A percentile compares a stretch with the other conserved stretches of the same genome.
phyloP scores from a whole-genome alignment of 2,113 vertebrate species.

The Silurus meridionalis region DNA sequence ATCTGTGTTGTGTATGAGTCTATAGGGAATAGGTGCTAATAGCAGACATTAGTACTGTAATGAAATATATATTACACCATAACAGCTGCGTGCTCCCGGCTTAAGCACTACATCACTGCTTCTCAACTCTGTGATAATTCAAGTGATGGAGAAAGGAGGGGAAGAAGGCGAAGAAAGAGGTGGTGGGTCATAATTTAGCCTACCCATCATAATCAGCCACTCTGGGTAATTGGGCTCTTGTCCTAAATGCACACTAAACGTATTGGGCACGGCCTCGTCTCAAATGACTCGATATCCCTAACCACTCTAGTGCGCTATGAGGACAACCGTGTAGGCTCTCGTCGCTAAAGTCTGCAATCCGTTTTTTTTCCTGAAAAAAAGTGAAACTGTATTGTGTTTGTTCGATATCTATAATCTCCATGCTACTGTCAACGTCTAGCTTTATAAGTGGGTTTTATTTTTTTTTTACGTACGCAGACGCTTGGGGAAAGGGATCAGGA shows the following conservation, averaged over 20 bases:
- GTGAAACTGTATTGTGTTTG: neutral
- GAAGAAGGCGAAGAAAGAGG: conserved; percentile 27
- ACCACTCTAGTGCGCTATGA: neutral
- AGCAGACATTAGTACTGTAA: conserved; percentile 82
- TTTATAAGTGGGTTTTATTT: neutral
- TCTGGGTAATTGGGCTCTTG: conserved; percentile 50
- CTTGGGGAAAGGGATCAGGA: neutral
- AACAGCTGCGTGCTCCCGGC: conserved; percentile 70
- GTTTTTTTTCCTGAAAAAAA: neutral
- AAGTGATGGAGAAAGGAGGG: conserved; percentile 66
- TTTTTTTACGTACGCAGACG: neutral
- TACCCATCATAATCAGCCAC: conserved; percentile 49
- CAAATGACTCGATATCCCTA: conserved; percentile 37
- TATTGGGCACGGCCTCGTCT: conserved; percentile 40
- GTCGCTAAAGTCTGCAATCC: neutral
- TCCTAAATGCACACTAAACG: conserved; percentile 49
- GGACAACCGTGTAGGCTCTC: neutral
- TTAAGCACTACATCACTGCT: conserved; percentile 72
- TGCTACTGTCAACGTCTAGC: conserved; percentile 27
- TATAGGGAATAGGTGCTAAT: conserved; percentile 78
- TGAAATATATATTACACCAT: conserved; percentile 84
- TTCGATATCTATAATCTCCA: conserved; percentile 4
- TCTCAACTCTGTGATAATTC: conserved; percentile 73
- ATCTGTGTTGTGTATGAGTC: conserved; percentile 53
- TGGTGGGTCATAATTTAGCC: conserved; percentile 47